These are phyloP conservation scores for Neelides folsomi DNA, from an alignment of 2,888 invertebrate species.

Conservation along the genomic window DNA sequence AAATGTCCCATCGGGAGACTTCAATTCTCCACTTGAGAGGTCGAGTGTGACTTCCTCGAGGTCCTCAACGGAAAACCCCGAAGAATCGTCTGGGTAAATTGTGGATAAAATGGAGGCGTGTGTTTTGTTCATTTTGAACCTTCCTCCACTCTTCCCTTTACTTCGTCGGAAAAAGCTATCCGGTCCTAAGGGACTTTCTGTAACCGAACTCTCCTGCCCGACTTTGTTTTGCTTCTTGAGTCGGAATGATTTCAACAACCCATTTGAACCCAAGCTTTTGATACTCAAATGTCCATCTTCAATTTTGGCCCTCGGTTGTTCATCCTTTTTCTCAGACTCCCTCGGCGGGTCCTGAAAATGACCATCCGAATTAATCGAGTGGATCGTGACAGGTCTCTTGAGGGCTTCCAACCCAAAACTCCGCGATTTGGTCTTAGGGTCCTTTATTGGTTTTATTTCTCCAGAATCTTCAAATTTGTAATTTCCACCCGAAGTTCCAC, in stretches of 20 bases:
- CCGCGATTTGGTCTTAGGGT: too few species aligned
- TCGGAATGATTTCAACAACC: conserved; percentile 12
- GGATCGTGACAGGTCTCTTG: too few species aligned
- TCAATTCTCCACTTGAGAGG: conserved; percentile 27
- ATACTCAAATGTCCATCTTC: too few species aligned
- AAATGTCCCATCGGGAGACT: conserved; percentile 23
- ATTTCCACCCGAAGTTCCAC: too few species aligned
- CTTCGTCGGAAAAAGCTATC: not conserved
- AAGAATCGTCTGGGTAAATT: not conserved
- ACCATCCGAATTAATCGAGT: too few species aligned
- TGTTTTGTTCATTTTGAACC: not conserved
- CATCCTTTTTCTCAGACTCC: too few species aligned
- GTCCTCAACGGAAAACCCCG: conserved; percentile 10
- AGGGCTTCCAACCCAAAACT: too few species aligned
- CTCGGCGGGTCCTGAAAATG: too few species aligned
- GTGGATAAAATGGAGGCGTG: conserved; percentile 7
- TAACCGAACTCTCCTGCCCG: not conserved
- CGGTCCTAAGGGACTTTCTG: not conserved
- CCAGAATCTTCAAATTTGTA: too few species aligned
- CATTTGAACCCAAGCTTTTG: not conserved
- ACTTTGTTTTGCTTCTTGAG: conserved; percentile 14
- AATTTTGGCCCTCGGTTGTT: too few species aligned
- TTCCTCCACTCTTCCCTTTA: not conserved
- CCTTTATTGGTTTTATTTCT: too few species aligned
- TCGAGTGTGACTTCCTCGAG: conserved; percentile 29